Conservation (phyloP, 2,797 vertebrate species). For the Sciurus carolinensis region DNA sequence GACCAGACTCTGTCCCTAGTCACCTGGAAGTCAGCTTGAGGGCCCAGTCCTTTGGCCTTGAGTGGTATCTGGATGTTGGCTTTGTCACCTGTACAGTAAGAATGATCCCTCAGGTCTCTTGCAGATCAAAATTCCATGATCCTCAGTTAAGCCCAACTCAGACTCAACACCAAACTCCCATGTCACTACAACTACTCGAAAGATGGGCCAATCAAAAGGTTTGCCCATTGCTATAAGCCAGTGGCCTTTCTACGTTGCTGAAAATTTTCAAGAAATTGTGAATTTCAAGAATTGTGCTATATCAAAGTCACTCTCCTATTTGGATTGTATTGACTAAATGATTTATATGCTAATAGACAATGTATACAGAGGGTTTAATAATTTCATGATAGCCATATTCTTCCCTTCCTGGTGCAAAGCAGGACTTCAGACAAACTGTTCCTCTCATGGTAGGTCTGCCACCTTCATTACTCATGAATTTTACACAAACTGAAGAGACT, state of each 20-base stretch:
- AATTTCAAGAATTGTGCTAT: neutral
- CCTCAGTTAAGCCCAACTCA: neutral
- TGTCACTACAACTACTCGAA: neutral
- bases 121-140: neutral
- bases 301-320: neutral
- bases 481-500: neutral
- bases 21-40: neutral
- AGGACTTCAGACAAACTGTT: constrained; percentile 18
- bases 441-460: neutral
- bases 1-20: neutral
- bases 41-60: neutral
- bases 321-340: neutral
- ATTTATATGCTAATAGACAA: neutral
- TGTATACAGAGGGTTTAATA: neutral
- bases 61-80: neutral
- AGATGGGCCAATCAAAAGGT: neutral
- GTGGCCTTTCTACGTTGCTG: neutral
- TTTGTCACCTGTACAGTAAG: neutral
- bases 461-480: constrained; percentile 13
- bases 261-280: neutral
- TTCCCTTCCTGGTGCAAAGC: neutral
- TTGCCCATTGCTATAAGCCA: neutral
- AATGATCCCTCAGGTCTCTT: neutral
- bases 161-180: neutral
- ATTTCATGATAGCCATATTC: neutral